Evolutionary conservation across 2,113 vertebrate genomes (phyloP).

Genomic region (Eidolon helvum): DNA sequence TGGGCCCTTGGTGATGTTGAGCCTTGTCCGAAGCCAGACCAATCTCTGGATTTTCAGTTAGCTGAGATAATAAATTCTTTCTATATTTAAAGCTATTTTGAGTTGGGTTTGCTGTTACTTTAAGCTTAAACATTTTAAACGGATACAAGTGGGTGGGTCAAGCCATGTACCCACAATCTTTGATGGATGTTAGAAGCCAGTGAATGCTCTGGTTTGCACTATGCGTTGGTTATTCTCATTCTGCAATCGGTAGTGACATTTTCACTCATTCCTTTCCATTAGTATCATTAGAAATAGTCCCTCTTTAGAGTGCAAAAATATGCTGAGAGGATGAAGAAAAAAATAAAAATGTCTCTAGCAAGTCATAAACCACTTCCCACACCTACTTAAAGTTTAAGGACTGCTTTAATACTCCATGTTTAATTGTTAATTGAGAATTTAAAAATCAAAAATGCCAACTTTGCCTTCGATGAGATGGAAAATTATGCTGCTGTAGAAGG

Average conservation of each 20-base stretch:
- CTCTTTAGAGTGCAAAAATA: constrained; percentile 61
- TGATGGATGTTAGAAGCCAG: not conserved
- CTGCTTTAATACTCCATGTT: constrained; percentile 75
- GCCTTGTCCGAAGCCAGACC: not conserved
- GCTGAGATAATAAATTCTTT: not conserved
- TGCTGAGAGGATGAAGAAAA: constrained; percentile 20
- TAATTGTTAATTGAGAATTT: constrained; percentile 81
- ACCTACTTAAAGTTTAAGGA: constrained; percentile 79
- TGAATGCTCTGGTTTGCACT: not conserved
- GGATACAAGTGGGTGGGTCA: not conserved
- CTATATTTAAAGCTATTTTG: constrained; percentile 3
- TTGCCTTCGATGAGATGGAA: constrained; percentile 80
- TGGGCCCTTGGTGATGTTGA: not conserved
- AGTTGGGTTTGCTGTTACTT: constrained; percentile 22
- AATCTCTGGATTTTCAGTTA: not conserved
- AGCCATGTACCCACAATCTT: not conserved
- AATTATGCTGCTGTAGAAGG: constrained; percentile 79
- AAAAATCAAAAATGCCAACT: constrained; percentile 82
- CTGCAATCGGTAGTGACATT: not conserved
- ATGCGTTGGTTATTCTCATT: not conserved
- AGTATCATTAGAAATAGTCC: constrained; percentile 13
- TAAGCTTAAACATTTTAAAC: constrained; percentile 39
- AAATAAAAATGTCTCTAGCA: constrained; percentile 54
- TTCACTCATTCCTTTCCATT: not conserved
- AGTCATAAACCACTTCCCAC: constrained; percentile 25